Base-by-base conservation (phyloP, 2,797 vertebrate genomes). In the Eutrigla gurnardus region DNA sequence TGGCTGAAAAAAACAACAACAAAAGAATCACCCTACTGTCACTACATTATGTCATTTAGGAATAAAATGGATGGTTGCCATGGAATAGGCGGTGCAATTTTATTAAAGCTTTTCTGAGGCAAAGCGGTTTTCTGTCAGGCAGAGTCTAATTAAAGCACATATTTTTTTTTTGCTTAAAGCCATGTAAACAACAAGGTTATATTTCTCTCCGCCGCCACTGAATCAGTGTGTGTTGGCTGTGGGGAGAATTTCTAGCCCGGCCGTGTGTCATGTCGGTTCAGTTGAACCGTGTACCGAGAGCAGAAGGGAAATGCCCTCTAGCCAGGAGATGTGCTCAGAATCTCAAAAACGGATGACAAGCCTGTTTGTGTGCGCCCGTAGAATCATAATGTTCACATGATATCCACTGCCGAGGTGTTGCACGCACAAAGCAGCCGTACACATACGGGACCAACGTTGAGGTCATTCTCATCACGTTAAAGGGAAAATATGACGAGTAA, bases 311-410 rank as follows among this genome's bases (percentile, higher is more conserved):
- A 80, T 86, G 85, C 84, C 88, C 88, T 87, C 85, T 83, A 85
- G 86, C 82, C 79, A 83, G 32, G 18, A 76, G 81, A 85, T 90
- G 91, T 92, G 92, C 72, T 69, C 77, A 82, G 85, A 89, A 88
- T 92, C 64, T 82, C 61, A 86, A 86, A 86, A 85, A 60, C 72
- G 72, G 82, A 76, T 71, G 70, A 88, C 75, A 70, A 78, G 82
- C 25, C 73, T 77, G 53, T 70, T 77, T 72, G 80, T 68, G 80
- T 53, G 83, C 61, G 39, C 68, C 60, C 40, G 32, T 53, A 68
- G 87, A 91, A 90, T 92, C 40, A 75, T 77, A 88, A 88, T 89
- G 85, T 40, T 67, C 65, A 70, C 49, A 73, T 74, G 67, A 83
- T 25, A 25, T 43, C 59, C 43, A 42, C 65, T 17, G 70, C 52